These are phyloP conservation scores for Leuciscus idus DNA, from an alignment of 2,113 vertebrate species.

Conservation along the genomic window DNA sequence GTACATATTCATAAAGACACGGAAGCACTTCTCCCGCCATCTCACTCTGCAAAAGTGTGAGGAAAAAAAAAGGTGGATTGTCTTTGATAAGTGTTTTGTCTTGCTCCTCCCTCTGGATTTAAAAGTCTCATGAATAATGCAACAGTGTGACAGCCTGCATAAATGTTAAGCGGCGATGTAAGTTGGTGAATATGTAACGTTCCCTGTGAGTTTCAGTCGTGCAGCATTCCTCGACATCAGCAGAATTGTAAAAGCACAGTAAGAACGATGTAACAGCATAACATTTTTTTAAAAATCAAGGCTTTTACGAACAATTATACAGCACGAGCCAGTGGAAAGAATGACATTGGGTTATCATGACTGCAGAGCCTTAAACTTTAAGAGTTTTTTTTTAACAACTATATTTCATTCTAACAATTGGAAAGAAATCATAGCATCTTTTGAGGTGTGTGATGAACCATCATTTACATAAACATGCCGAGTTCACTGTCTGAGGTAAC, in stretches of 20 bases:
- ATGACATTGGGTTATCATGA: conserved; percentile 22
- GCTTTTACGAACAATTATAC: conserved; percentile 47
- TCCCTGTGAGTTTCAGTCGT: not conserved
- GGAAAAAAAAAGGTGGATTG: not conserved
- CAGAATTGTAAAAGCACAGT: not conserved
- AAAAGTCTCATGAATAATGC: conserved; percentile 39
- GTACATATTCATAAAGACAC: not conserved
- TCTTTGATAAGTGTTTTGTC: conserved; percentile 27
- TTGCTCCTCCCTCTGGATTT: conserved; percentile 1
- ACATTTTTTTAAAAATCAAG: too few relatives aligned
- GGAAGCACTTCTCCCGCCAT: not conserved
- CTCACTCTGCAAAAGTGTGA: not conserved
- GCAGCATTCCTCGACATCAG: conserved; percentile 29
- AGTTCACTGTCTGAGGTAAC: conserved; percentile 60
- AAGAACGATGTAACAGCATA: not conserved
- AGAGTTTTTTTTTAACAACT: conserved; percentile 24
- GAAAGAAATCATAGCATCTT: conserved; percentile 51
- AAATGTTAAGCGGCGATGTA: conserved; percentile 29
- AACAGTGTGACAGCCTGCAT: conserved; percentile 39
- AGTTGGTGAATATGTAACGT: conserved; percentile 28
- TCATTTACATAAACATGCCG: conserved; percentile 70
- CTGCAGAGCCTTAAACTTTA: conserved; percentile 34
- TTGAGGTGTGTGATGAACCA: conserved; percentile 52
- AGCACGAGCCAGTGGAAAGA: conserved; percentile 20
- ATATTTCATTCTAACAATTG: conserved; percentile 24